Evolutionary conservation across 1,140 invertebrate genomes (phyloP).

Genomic region (Linepithema humile): DNA sequence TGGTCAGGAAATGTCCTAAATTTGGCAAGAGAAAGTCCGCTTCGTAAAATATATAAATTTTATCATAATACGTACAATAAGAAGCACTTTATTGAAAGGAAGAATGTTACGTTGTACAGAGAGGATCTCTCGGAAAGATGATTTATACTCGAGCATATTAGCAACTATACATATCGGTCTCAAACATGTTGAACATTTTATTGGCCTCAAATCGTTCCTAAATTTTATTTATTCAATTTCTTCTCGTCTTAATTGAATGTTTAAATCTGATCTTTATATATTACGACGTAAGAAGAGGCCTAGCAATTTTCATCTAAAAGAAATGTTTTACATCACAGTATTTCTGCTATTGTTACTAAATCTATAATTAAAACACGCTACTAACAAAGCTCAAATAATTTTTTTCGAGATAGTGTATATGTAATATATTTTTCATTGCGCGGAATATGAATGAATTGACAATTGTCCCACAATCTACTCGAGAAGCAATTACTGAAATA

Average conservation of each 20-base stretch:
- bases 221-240: neutral
- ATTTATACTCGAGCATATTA: conserved; percentile 22
- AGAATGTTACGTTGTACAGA: neutral
- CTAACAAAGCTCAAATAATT: conserved; percentile 3
- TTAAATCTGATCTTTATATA: neutral
- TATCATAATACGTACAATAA: neutral
- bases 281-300: neutral
- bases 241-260: neutral
- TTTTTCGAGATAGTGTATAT: neutral
- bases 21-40: neutral
- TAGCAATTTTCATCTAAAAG: neutral
- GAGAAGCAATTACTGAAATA: neutral
- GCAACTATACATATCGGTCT: conserved; percentile 43
- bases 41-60: neutral
- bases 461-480: neutral
- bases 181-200: neutral
- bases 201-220: neutral
- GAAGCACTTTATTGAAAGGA: neutral
- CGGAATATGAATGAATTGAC: neutral
- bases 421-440: conserved; percentile 26
- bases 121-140: neutral
- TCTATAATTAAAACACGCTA: neutral
- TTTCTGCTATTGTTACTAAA: conserved; percentile 16
- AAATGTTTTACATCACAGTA: neutral
- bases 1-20: neutral